Conservation (phyloP, 2,888 invertebrate genomes). For the Drosophila tripunctata region DNA sequence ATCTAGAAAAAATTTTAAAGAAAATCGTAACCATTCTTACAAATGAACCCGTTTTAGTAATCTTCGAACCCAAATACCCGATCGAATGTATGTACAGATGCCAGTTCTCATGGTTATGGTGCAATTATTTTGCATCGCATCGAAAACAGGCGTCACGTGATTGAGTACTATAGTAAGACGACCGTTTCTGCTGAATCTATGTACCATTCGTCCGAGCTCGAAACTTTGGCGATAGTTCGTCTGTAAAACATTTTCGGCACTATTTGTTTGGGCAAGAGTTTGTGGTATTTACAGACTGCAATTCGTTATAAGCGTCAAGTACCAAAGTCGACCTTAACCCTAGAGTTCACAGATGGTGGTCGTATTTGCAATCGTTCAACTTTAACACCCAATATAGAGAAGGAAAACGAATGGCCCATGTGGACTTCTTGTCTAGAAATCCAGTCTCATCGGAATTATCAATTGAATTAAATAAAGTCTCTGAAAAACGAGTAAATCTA, state of each 20-base stretch:
- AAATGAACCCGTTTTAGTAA: conserved; percentile 34
- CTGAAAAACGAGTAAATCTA: background rate
- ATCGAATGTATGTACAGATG: conserved; percentile 3
- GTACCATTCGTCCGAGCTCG: background rate
- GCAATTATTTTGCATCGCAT: conserved; percentile 18
- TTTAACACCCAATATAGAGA: background rate
- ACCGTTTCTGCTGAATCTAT: conserved; percentile 1
- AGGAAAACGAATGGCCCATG: background rate
- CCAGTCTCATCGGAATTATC: background rate
- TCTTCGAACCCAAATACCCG: background rate
- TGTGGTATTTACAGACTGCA: background rate
- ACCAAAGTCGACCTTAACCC: background rate
- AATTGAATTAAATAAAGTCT: background rate
- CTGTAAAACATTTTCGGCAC: conserved; percentile 24
- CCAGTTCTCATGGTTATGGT: conserved; percentile 4
- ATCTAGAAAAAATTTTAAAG: background rate
- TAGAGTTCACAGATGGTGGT: background rate
- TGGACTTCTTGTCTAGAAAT: background rate
- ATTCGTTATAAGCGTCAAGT: background rate
- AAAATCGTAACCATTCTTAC: conserved; percentile 2
- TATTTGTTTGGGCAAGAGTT: conserved; percentile 26
- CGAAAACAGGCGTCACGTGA: conserved; percentile 5
- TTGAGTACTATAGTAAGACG: conserved; percentile 25
- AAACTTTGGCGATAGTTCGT: background rate
- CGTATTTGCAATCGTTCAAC: background rate